phyloP scores from a whole-genome alignment of 2,113 vertebrate species.

The Rhynchomys soricoides region DNA sequence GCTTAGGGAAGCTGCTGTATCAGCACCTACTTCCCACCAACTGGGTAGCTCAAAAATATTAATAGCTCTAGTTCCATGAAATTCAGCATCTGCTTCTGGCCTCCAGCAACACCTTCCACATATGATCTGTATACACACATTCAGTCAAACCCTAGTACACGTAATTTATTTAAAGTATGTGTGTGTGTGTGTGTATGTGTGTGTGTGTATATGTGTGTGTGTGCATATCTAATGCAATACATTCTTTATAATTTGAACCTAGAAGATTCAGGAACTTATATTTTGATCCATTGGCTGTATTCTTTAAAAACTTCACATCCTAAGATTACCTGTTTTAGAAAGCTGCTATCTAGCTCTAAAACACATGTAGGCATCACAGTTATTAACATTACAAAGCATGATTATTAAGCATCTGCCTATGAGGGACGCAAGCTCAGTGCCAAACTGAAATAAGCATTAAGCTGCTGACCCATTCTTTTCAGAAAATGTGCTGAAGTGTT shows the following conservation, averaged over 20 bases:
- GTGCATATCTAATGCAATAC: not conserved
- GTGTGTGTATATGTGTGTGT: not conserved
- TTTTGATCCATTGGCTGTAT: not conserved
- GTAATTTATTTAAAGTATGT: not conserved
- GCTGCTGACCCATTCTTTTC: constrained; percentile 39
- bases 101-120: too few species aligned
- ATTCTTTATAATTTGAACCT: not conserved
- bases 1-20: not conserved
- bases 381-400: constrained; percentile 63
- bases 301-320: not conserved
- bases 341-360: not conserved
- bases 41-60: not conserved
- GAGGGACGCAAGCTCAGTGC: not conserved
- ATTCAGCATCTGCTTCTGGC: not conserved
- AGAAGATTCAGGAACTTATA: not conserved
- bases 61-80: too few species aligned
- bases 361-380: not conserved
- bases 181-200: not conserved
- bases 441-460: constrained; percentile 38
- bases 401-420: constrained; percentile 71
- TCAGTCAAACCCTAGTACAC: not conserved
- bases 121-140: too few species aligned
- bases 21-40: not conserved
- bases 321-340: constrained; percentile 60
- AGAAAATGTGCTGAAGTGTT: constrained; percentile 66